phyloP scores from a whole-genome alignment of 2,113 vertebrate species.

The Corvus cornix region DNA sequence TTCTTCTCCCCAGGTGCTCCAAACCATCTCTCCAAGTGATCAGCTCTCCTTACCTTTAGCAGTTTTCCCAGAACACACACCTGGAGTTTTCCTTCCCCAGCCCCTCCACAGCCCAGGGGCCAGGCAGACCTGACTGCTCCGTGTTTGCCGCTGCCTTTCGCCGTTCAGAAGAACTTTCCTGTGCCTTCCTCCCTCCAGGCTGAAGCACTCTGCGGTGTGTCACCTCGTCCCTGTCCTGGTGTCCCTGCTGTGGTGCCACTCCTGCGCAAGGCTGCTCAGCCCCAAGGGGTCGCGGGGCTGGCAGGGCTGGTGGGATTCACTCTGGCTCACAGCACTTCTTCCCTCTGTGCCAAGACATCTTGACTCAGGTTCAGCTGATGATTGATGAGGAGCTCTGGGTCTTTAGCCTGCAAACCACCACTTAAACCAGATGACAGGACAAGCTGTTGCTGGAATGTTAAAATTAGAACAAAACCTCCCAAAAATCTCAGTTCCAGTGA shows the following conservation, averaged over 20 bases:
- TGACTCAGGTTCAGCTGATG: background rate
- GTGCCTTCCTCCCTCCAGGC: background rate
- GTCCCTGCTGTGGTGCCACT: background rate
- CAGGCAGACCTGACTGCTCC: background rate
- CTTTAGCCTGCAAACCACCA: background rate
- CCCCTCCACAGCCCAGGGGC: too few species aligned
- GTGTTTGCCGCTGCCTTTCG: background rate
- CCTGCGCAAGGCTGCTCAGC: background rate
- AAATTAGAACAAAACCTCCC: background rate
- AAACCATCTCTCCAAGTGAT: background rate
- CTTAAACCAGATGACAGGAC: background rate
- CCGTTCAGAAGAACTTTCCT: background rate
- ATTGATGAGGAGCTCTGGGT: background rate
- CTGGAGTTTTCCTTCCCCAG: background rate
- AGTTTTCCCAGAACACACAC: background rate
- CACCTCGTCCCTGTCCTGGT: background rate
- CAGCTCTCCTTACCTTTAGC: background rate
- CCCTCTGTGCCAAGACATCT: background rate
- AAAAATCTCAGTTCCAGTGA: background rate
- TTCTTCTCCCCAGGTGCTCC: background rate
- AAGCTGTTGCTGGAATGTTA: background rate
- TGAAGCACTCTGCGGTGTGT: rapidly evolving
- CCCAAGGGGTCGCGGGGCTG: rapidly evolving
- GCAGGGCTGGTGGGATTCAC: background rate
- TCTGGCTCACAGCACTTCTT: background rate